Evolutionary conservation across 2,888 invertebrate genomes (phyloP).

Genomic region (Griposia aprilina): DNA sequence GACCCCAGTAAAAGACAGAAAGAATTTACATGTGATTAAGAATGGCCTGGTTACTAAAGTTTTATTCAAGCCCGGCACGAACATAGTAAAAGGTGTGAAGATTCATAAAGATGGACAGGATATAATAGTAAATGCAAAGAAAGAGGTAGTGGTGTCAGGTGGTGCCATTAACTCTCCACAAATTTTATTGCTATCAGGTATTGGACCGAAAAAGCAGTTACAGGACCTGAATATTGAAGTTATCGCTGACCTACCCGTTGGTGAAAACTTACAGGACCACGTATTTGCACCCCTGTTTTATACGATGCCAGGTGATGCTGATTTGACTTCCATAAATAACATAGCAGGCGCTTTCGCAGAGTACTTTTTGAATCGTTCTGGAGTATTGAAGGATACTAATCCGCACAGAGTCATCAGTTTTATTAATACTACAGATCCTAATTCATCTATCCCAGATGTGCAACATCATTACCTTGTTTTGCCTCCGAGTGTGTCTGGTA

Average conservation of each 20-base stretch:
- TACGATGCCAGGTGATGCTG: constrained; percentile 73
- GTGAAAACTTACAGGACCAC: constrained; percentile 90
- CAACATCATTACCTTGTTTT: constrained; percentile 78
- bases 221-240: constrained; percentile 80
- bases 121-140: constrained; percentile 79
- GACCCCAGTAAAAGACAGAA: constrained; percentile 77
- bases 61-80: constrained; percentile 86
- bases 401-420: constrained; percentile 80
- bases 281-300: constrained; percentile 81
- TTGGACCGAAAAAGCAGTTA: constrained; percentile 86
- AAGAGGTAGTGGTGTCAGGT: constrained; percentile 88
- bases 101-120: constrained; percentile 78
- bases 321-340: constrained; percentile 70
- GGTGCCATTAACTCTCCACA: constrained; percentile 89
- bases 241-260: constrained; percentile 86
- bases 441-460: constrained; percentile 76
- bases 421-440: constrained; percentile 78
- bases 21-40: constrained; percentile 87
- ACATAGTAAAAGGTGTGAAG: constrained; percentile 83
- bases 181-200: constrained; percentile 88
- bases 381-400: constrained; percentile 84
- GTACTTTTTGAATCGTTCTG: constrained; percentile 87
- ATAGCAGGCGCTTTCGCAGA: constrained; percentile 78
- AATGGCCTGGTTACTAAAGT: constrained; percentile 89
- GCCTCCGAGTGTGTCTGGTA: constrained; percentile 72